A percentile compares a stretch with the other conserved stretches of the same genome.
Evolutionary conservation across 2,113 vertebrate species (phyloP).

Genomic region (Gymnorhina tibicen): DNA sequence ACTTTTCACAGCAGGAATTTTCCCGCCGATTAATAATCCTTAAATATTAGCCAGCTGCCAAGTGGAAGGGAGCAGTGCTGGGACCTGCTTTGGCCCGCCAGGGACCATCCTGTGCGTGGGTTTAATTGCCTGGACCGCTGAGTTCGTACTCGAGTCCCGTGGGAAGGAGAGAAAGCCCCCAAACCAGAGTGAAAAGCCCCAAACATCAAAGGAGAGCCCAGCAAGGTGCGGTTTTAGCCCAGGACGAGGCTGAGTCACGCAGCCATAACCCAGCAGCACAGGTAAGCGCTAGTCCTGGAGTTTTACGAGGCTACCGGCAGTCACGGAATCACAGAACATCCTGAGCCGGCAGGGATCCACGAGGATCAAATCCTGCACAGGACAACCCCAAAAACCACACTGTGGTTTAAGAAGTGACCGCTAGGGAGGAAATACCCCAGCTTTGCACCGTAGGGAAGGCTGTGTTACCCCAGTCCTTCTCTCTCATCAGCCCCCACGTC

Average conservation of each 20-base stretch:
- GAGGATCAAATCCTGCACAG: background rate
- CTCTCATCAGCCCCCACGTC: background rate
- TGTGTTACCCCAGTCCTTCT: background rate
- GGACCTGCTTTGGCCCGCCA: background rate
- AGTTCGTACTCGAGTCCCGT: background rate
- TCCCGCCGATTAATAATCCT: background rate
- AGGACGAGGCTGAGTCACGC: background rate
- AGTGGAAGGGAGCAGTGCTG: background rate
- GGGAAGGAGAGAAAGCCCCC: background rate
- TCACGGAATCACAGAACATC: background rate
- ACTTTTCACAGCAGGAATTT: background rate
- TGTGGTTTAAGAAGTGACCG: background rate
- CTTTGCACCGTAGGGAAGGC: accelerated
- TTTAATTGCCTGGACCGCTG: background rate
- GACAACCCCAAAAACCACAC: background rate
- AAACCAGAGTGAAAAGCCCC: background rate
- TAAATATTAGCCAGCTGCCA: background rate
- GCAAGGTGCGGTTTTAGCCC: background rate
- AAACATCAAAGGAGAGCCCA: background rate
- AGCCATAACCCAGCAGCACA: background rate
- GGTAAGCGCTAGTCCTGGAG: background rate
- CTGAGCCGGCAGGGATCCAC: background rate
- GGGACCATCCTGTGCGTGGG: background rate
- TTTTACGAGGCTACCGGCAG: background rate
- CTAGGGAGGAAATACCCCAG: background rate